Conservation (phyloP, 2,113 vertebrate species). For the Ageneiosus marmoratus region DNA sequence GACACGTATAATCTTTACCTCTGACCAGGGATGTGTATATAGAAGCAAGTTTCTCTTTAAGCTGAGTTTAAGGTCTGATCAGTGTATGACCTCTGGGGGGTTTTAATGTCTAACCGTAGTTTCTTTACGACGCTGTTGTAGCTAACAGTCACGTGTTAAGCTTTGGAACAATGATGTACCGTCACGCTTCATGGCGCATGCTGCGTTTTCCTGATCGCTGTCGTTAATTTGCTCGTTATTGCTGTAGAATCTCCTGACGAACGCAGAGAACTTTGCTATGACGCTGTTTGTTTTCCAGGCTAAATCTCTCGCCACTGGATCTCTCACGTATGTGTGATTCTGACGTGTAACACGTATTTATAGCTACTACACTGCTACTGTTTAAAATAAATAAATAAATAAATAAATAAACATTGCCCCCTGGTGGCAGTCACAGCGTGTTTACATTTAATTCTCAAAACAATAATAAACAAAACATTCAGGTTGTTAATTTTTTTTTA, state of each 20-base stretch:
- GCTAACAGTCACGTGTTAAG: neutral
- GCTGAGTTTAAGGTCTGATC: neutral
- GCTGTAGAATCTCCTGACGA: neutral
- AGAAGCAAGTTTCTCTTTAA: conserved; percentile 24
- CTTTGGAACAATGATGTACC: neutral
- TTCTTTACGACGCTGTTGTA: neutral
- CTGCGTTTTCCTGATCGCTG: neutral
- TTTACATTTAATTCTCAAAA: too few species aligned
- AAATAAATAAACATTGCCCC: too few species aligned
- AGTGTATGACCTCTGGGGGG: neutral
- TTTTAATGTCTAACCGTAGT: neutral
- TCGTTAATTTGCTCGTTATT: neutral
- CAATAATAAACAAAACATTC: neutral
- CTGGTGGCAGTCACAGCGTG: too few species aligned
- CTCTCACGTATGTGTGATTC: neutral
- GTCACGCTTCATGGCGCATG: neutral
- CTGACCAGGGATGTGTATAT: conserved; percentile 24
- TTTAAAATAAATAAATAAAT: too few species aligned
- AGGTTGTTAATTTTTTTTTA: neutral
- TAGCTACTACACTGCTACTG: too few species aligned
- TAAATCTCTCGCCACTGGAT: neutral
- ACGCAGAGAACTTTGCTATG: neutral
- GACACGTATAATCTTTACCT: conserved; percentile 35
- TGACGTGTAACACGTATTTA: neutral
- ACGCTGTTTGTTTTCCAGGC: neutral